A percentile compares a stretch with the other conserved stretches of the same genome.
These are phyloP conservation scores for Tachyglossus aculeatus DNA, from an alignment of 2,797 vertebrate genomes.

Conservation along the genomic window DNA sequence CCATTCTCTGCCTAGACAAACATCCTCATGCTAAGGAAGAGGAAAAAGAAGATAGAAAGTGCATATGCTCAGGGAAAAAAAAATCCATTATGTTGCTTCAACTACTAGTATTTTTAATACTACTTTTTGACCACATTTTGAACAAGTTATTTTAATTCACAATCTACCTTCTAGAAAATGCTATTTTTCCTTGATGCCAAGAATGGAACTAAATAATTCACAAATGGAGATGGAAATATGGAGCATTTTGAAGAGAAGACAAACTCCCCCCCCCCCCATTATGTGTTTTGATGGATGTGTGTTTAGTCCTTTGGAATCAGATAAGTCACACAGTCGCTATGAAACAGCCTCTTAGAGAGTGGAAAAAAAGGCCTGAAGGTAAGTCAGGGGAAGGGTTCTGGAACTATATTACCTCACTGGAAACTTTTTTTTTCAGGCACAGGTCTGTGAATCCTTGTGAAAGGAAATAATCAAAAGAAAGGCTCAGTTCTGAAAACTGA, in stretches of 20 bases:
- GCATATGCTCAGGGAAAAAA: background rate
- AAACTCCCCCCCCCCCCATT: background rate
- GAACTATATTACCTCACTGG: background rate
- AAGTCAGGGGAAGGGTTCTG: background rate
- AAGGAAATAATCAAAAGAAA: conserved; percentile 19
- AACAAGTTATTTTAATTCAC: background rate
- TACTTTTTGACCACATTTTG: background rate
- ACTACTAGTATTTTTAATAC: fast-evolving
- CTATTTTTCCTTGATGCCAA: conserved; percentile 40
- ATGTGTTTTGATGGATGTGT: fast-evolving
- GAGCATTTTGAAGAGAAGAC: background rate
- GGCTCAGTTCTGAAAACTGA: conserved; percentile 61
- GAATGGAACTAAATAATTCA: conserved; percentile 60
- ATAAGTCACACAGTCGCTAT: background rate
- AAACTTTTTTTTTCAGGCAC: background rate
- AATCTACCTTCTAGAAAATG: background rate
- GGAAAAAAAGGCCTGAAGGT: background rate
- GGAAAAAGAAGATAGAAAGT: background rate
- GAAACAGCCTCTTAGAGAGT: background rate
- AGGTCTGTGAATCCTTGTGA: conserved; percentile 47
- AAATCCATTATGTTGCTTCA: fast-evolving
- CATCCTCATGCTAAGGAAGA: background rate
- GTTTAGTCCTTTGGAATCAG: fast-evolving
- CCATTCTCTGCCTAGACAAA: background rate
- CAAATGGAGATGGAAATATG: conserved; percentile 1